Evolutionary conservation across 2,797 vertebrate genomes (phyloP), one percentile per base, ranked within the genome.

Genomic region (Myoxocephalus aenaeus): DNA sequence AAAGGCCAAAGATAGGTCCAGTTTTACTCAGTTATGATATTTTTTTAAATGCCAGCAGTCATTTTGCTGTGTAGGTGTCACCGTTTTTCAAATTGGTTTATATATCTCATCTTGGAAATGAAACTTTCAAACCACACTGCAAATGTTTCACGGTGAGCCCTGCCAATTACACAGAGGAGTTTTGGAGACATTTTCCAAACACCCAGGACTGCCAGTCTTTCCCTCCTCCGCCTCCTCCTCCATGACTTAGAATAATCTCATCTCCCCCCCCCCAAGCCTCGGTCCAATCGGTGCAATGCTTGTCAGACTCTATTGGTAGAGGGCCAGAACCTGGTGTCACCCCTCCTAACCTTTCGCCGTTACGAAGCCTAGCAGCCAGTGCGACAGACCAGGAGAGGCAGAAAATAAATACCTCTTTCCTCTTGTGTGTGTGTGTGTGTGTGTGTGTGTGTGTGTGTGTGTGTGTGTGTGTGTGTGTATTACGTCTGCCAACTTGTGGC

Each of bases 191-290:
- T 87, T 89, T 90, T 87, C 67, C 79, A 79, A 87, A 90, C 82
- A 79, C 74, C 70, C 59, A 74, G 83, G 79, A 72, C 87, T 92
- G 89, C 87, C 89, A 92, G 85, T 84, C 80, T 89, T 78, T 75
- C 75, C 75, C 75, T 86, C 87, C 79, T 81, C 84, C 73, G 57
- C 89, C 85, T 90, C 83, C 82, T 84, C 84, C 82, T 89, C 76
- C 2, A 86, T 89, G 87, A 86, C 80, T 92, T 82, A 84, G 77
- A 90, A 92, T 93, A 91, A 91, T 92, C 87, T 90, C 74, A 85
- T 85, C 77, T 29, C 29, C 7, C 64, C 80, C 38, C 71, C 42
- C 58, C 77, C 77, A 76, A 88, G 83, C 86, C 82, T 73, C 79
- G 81, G 79, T 86, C 81, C 83, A 72, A 86, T 86, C 79, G 54